Conservation (phyloP, 2,888 invertebrate genomes). For the Ramazzottius varieornatus region DNA sequence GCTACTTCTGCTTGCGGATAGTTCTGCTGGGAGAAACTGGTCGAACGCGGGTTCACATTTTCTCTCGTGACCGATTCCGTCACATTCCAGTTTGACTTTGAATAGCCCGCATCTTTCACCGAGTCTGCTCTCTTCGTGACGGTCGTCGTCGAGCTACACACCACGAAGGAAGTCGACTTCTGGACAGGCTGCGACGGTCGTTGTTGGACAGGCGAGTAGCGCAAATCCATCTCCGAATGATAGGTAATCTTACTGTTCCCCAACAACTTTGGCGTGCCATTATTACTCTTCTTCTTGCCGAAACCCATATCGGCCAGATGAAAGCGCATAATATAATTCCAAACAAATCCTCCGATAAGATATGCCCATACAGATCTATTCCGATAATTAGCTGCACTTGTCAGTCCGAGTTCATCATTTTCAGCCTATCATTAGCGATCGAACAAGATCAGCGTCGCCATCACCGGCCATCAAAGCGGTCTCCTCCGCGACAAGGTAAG, state of each 20-base stretch:
- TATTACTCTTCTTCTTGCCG: not conserved
- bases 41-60: too few relatives aligned
- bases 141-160: not conserved
- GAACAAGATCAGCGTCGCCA: too few relatives aligned
- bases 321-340: not conserved
- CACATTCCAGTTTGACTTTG: not conserved
- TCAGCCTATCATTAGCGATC: too few relatives aligned
- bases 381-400: too few relatives aligned
- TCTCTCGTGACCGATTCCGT: not conserved
- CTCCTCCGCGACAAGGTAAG: too few relatives aligned
- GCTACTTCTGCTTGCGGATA: too few relatives aligned
- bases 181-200: not conserved
- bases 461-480: too few relatives aligned
- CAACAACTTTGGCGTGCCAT: not conserved
- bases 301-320: not conserved
- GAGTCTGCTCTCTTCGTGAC: not conserved
- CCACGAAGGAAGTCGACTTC: not conserved
- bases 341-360: too few relatives aligned
- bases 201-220: not conserved
- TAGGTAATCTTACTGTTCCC: not conserved
- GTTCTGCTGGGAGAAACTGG: too few relatives aligned
- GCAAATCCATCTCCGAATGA: not conserved
- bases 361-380: too few relatives aligned
- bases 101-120: not conserved
- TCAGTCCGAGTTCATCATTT: too few relatives aligned